phyloP scores from a whole-genome alignment of 2,113 vertebrate genomes.

The Hyla sarda region DNA sequence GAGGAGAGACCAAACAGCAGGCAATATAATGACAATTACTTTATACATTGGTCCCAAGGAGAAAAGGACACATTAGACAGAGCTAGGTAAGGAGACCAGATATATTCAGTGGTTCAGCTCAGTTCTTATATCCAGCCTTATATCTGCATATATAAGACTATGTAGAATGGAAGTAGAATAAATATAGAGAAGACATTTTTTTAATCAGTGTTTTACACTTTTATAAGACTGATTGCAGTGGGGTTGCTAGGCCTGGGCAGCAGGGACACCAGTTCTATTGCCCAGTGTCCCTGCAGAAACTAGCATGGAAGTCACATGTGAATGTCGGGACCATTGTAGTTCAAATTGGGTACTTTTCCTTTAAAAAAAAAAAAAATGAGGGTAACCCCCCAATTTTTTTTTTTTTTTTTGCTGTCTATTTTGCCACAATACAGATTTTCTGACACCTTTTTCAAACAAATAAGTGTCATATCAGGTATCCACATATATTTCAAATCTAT shows the following conservation, averaged over 20 bases:
- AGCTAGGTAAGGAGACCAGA: conserved; percentile 10
- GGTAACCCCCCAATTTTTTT: too few relatives aligned
- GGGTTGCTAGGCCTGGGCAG: background rate
- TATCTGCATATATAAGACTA: background rate
- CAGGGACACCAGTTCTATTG: too few relatives aligned
- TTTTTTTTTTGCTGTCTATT: too few relatives aligned
- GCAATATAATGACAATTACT: conserved; percentile 48
- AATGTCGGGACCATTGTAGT: too few relatives aligned
- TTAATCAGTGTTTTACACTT: background rate
- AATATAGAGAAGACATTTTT: background rate
- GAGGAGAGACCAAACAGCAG: conserved; percentile 54
- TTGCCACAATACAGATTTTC: too few relatives aligned
- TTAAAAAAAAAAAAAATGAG: too few relatives aligned
- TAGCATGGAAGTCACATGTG: too few relatives aligned
- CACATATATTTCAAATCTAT: too few relatives aligned
- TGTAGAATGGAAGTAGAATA: background rate
- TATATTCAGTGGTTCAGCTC: background rate
- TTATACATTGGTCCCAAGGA: conserved; percentile 44
- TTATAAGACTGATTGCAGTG: background rate
- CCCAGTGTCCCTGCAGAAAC: too few relatives aligned
- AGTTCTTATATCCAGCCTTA: background rate
- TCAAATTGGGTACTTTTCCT: too few relatives aligned
- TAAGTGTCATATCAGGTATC: too few relatives aligned
- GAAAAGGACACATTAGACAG: conserved; percentile 49
- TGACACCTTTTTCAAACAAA: too few relatives aligned